Evolutionary conservation across 2,888 invertebrate species (phyloP).

Genomic region (Apodemia zela): DNA sequence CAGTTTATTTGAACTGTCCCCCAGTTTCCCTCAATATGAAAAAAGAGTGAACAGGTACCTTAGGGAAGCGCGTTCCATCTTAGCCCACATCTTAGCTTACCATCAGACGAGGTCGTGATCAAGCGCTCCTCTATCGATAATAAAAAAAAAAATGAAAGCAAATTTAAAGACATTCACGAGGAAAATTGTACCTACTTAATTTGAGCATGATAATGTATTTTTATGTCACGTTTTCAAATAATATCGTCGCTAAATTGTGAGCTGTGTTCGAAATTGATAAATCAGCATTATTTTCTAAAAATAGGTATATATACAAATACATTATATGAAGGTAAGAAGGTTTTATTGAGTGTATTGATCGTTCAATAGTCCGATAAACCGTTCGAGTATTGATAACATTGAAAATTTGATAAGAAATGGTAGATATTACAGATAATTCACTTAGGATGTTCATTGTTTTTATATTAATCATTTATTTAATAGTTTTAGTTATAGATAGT

Average conservation of each 20-base stretch:
- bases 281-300: not conserved
- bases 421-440: slow-evolving; percentile 26
- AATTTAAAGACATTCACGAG: no score
- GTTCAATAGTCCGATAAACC: slow-evolving; percentile 58
- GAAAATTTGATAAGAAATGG: slow-evolving; percentile 58
- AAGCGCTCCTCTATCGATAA: no score
- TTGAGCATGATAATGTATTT: not conserved
- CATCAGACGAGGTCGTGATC: no score
- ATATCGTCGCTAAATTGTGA: not conserved
- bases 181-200: no score
- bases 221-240: not conserved
- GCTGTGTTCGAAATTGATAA: not conserved
- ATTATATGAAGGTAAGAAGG: slow-evolving; percentile 16
- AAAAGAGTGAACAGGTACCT: no score
- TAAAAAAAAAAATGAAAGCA: no score
- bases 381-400: slow-evolving; percentile 57
- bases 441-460: slow-evolving; percentile 43
- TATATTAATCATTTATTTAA: slow-evolving; percentile 27
- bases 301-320: no score
- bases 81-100: no score
- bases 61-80: no score
- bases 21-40: no score
- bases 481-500: slow-evolving; percentile 24
- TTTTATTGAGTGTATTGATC: slow-evolving; percentile 49
- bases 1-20: no score